Base-by-base conservation (phyloP, 2,888 invertebrate genomes). In the Pheosia gnoma region DNA sequence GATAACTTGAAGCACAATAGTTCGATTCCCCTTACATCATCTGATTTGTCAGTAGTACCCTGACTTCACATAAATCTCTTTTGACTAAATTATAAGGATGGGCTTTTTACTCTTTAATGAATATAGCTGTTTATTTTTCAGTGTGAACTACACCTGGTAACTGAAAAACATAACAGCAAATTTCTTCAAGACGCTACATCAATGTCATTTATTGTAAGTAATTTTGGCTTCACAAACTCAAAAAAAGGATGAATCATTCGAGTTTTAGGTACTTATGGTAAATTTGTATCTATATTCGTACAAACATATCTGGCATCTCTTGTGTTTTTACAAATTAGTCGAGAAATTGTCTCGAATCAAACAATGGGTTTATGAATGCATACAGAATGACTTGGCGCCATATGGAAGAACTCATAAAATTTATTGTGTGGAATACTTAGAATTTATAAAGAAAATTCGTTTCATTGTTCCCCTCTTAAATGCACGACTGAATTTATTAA, bases 321-420 rank as follows among this genome's bases (percentile, higher is more conserved):
- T 64, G 60, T 57, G 61, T 71, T 67, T 68, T 63, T 51, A 63
- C 60, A 65, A 77, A 75, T 77, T 75, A 69, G 75, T 59, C 57
- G 58, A 65, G 41, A 56, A 66, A 76, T 76, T 66, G 65, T 60
- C 59, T 58, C 53, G 62, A 63, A 57, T 56, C 60, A 62, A 13
- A 58, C 60, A 69, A 37, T 74, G 66, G 67, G 60, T 51, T 52
- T 65, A 71, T 59, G 56, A 36, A 41, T 61, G 62, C 65, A 67
- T 41, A 61, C 63, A 11, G 57, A 67, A 72, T 57, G 45, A 62
- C 67, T 72, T 69, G 63, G 59, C 75, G 58, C 65, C 59, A 60
- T 69, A 62, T 61, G 61, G 65, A 54, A 59, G 63, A 57, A 58
- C 59, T 57, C 45, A 58, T 53, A 53, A 53, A 53, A 10, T 74